A percentile compares a stretch with the other conserved stretches of the same genome.
phyloP scores from a whole-genome alignment of 2,797 vertebrate species.

The Spea hammondii region DNA sequence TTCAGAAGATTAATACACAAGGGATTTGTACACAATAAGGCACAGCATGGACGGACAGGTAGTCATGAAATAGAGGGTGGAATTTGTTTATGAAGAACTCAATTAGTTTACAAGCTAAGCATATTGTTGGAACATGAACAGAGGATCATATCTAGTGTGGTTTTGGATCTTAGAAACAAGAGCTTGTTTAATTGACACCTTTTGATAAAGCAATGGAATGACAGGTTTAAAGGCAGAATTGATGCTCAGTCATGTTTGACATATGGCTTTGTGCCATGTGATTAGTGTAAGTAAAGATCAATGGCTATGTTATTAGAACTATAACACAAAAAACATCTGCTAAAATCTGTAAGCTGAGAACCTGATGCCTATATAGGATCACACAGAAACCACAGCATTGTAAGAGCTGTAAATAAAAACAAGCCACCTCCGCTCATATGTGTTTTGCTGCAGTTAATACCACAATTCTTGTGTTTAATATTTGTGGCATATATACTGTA shows the following conservation, averaged over 20 bases:
- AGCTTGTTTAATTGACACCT: slow-evolving; percentile 29
- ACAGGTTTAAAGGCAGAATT: background rate
- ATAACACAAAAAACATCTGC: slow-evolving; percentile 38
- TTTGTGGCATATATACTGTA: too few relatives aligned
- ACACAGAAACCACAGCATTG: background rate
- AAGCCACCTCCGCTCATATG: background rate
- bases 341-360: slow-evolving; percentile 32
- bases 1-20: too few relatives aligned
- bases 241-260: slow-evolving; percentile 7
- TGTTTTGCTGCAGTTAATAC: background rate
- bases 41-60: too few relatives aligned
- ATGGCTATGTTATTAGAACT: slow-evolving; percentile 44
- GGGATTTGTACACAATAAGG: too few relatives aligned
- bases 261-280: slow-evolving; percentile 32
- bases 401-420: slow-evolving; percentile 26
- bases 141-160: background rate
- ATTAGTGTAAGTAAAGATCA: slow-evolving; percentile 49
- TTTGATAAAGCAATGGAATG: slow-evolving; percentile 11
- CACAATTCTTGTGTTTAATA: background rate
- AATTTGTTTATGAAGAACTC: too few relatives aligned
- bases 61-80: too few relatives aligned
- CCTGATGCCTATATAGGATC: slow-evolving; percentile 24
- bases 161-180: slow-evolving; percentile 5
- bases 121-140: background rate
- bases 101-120: too few relatives aligned